These are phyloP conservation scores for Vireo griseus DNA, from an alignment of 2,797 vertebrate genomes.

Conservation along the genomic window DNA sequence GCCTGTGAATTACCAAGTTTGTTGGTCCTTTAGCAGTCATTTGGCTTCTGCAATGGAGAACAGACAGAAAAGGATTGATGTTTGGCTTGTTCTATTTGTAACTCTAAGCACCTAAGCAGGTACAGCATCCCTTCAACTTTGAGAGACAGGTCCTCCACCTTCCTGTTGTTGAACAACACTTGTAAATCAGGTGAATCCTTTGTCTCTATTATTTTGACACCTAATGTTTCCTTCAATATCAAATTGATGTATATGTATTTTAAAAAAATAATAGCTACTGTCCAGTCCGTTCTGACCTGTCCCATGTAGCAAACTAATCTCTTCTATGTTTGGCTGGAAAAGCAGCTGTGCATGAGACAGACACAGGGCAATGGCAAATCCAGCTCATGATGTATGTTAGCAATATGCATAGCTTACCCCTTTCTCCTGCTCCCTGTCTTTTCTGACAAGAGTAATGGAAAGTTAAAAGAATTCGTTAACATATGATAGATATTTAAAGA, in stretches of 20 bases:
- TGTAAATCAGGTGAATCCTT: not conserved
- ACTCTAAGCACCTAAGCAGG: not conserved
- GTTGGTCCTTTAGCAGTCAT: not conserved
- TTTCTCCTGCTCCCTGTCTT: constrained; percentile 1
- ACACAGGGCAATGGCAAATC: not conserved
- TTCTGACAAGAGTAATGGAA: constrained; percentile 22
- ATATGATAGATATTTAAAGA: constrained; percentile 42
- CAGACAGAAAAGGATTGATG: not conserved
- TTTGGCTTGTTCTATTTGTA: not conserved
- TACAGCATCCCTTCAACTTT: not conserved
- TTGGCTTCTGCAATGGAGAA: not conserved
- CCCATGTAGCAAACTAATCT: not conserved
- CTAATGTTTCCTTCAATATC: not conserved
- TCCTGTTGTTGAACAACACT: not conserved
- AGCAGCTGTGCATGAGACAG: not conserved
- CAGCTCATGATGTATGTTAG: not conserved
- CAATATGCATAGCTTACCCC: not conserved
- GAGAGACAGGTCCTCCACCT: not conserved
- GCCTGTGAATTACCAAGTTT: not conserved
- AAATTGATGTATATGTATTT: not conserved
- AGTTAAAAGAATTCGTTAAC: constrained; percentile 44
- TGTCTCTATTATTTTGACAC: not conserved
- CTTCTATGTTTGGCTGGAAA: not conserved
- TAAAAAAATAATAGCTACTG: not conserved
- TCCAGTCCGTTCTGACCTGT: not conserved